These are phyloP conservation scores for Halictus ligatus DNA, from an alignment of 2,888 invertebrate genomes.

Conservation along the genomic window DNA sequence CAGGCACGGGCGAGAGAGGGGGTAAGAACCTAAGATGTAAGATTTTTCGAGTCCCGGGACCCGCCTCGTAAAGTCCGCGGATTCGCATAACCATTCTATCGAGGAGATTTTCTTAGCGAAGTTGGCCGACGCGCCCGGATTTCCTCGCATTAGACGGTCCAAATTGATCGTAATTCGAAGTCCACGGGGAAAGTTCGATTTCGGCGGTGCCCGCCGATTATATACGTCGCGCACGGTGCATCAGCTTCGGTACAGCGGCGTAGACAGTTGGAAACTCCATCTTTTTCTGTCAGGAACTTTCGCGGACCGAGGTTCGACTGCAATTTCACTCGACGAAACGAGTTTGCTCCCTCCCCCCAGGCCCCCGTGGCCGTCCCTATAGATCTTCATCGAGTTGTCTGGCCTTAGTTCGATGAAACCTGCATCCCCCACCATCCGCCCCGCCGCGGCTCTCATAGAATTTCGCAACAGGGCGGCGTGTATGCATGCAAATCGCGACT, in stretches of 20 bases:
- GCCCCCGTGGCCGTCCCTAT: constrained; percentile 21
- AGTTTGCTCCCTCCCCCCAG: constrained; percentile 40
- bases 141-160: background rate
- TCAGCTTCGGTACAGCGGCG: constrained; percentile 15
- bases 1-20: background rate
- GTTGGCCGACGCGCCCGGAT: background rate
- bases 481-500: constrained; percentile 39
- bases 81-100: background rate
- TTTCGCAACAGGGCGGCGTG: constrained; percentile 40
- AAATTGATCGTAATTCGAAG: constrained; percentile 21
- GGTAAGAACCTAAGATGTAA: background rate
- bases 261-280: constrained; percentile 60
- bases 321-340: constrained; percentile 58
- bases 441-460: constrained; percentile 22
- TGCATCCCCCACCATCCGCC: background rate
- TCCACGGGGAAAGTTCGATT: constrained; percentile 32
- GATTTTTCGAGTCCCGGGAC: background rate
- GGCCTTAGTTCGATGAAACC: constrained; percentile 43
- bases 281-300: constrained; percentile 59
- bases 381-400: constrained; percentile 56
- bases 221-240: constrained; percentile 45
- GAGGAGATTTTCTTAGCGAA: background rate
- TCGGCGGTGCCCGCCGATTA: constrained; percentile 41
- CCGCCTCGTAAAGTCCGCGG: background rate
- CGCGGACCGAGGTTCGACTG: constrained; percentile 29